Evolutionary conservation across 1,140 invertebrate species (phyloP), one percentile per base, ranked within the genome.

Genomic region (Metaphire vulgaris): DNA sequence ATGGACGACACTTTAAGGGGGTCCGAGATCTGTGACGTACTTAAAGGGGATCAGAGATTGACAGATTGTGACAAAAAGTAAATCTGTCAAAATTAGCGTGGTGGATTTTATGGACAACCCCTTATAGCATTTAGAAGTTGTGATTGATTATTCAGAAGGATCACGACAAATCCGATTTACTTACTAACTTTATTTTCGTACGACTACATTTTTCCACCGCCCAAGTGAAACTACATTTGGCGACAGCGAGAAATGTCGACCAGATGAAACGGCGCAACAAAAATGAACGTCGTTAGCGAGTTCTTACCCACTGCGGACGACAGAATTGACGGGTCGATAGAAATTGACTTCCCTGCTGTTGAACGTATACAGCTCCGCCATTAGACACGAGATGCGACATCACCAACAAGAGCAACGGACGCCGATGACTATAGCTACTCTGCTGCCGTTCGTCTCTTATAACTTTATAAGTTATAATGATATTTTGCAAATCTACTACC

Each of bases 301-400:
- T 64, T 66, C 72, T 64, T 74, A 74, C 56, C 72, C 30, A 31
- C 28, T 66, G 15, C 56, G 32, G 26, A 28, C 31, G 21, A 28
- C n/a, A 2, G 34, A 41, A 41, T 74, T 26, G 29, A 28, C 56
- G 26, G 72, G 33, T 2, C 64, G n/a, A 74, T 74, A 74, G 56
- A 74, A 74, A 30, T 74, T 74, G 12, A 74, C 72, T 74, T 74
- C 72, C 56, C 72, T 34, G 31, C 34, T 74, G 72, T 74, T 74
- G 28, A 74, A 32, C n/a, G 72, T 41, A 32, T 74, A 74, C 29
- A n/a, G 32, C n/a, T 30, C 72, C 26, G 72, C 64, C 56, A 56
- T 56, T 56, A 56, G 41, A n/a, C n/a, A n/a, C n/a, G n/a, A n/a
- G n/a, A n/a, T n/a, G n/a, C n/a, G n/a, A n/a, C n/a, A n/a, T n/a